Evolutionary conservation across 2,888 invertebrate species (phyloP).

Genomic region (Cyaniris semiargus): DNA sequence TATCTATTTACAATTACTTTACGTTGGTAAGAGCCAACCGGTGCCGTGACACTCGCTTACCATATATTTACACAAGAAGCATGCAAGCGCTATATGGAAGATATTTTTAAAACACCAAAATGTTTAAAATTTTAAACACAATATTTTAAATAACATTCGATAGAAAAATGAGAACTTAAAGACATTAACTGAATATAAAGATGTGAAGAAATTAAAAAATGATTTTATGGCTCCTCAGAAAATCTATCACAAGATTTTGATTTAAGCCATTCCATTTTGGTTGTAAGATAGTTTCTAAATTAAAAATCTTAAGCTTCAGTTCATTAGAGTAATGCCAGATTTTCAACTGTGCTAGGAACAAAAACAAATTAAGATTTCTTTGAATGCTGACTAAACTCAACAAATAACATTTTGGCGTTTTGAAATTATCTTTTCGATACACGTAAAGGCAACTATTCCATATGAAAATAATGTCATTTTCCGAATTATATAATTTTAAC

Average conservation of each 20-base stretch:
- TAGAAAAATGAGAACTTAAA: background rate
- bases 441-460: slow-evolving; percentile 11
- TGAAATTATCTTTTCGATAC: background rate
- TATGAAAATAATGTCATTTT: slow-evolving; percentile 29
- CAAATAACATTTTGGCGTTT: slow-evolving; percentile 11
- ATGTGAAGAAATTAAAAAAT: no score
- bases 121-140: background rate
- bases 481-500: slow-evolving; percentile 25
- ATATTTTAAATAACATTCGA: background rate
- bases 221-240: no score
- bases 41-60: slow-evolving; percentile 44
- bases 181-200: background rate
- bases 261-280: background rate
- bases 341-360: background rate
- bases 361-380: background rate
- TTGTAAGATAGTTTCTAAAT: no score
- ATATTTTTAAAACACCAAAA: slow-evolving; percentile 21
- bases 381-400: background rate
- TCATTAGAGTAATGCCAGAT: no score
- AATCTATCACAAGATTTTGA: no score
- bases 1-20: slow-evolving; percentile 76
- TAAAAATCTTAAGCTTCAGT: no score
- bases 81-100: slow-evolving; percentile 42
- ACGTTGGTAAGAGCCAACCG: slow-evolving; percentile 56
- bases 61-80: slow-evolving; percentile 49